A percentile compares a stretch with the other conserved stretches of the same genome.
Evolutionary conservation across 1,140 invertebrate species (phyloP).

Genomic region (Sycobia sp.): DNA sequence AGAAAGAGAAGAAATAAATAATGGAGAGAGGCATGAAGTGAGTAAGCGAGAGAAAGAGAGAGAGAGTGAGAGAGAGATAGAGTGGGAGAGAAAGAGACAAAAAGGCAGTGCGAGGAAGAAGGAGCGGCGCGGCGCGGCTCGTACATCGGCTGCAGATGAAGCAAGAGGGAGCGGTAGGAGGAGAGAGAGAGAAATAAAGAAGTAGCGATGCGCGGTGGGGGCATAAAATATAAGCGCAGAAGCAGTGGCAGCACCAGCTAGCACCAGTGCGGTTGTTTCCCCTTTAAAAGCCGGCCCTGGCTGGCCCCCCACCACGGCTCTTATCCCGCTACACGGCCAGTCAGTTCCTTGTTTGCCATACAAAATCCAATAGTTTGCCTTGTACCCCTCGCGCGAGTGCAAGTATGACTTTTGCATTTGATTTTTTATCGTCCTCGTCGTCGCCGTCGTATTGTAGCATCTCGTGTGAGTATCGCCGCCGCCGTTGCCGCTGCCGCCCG

Average conservation of each 20-base stretch:
- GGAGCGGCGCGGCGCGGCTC: background rate
- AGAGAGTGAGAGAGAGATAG: background rate
- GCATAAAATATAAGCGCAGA: too few species aligned
- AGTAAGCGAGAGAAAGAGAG: background rate
- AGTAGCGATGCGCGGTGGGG: background rate
- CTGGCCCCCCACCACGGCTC: constrained; percentile 41
- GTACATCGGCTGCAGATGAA: background rate
- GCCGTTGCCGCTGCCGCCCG: background rate
- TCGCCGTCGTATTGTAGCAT: constrained; percentile 22
- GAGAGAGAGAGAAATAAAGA: background rate
- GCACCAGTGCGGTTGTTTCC: background rate
- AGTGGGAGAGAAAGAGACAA: background rate
- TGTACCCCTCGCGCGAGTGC: constrained; percentile 53
- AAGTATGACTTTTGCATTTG: constrained; percentile 48
- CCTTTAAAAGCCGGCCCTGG: constrained; percentile 40
- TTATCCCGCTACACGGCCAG: constrained; percentile 56
- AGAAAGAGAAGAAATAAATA: constrained; percentile 22
- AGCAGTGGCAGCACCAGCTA: constrained; percentile 4
- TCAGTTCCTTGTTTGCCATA: constrained; percentile 64
- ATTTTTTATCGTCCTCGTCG: constrained; percentile 36
- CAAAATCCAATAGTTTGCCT: constrained; percentile 63
- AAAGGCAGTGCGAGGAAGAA: too few species aligned
- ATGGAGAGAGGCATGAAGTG: background rate
- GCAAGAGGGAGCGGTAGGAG: background rate
- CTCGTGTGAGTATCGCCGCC: too few species aligned